Conservation (phyloP, 2,888 invertebrate genomes). For the Melanchra persicariae region DNA sequence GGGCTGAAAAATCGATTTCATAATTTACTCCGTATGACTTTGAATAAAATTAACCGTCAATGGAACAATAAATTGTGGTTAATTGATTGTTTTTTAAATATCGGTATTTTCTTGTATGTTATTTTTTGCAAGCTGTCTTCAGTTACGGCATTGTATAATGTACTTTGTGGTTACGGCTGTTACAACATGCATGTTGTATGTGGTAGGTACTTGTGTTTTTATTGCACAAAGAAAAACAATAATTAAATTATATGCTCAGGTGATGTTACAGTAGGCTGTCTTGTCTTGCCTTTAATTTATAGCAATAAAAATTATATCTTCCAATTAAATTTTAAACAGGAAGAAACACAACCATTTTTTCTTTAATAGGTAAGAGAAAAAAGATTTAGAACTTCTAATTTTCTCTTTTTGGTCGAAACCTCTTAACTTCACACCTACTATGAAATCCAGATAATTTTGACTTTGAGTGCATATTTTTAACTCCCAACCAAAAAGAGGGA, state of each 20-base stretch:
- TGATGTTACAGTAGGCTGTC: neutral
- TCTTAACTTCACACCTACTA: neutral
- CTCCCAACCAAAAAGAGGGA: too few species aligned
- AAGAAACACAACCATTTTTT: too few species aligned
- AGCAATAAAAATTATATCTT: neutral
- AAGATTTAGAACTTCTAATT: too few species aligned
- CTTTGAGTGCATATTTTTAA: too few species aligned
- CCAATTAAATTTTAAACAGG: neutral
- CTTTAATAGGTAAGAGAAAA: neutral
- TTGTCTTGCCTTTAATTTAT: neutral
- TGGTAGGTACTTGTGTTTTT: neutral
- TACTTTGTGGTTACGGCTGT: too few species aligned
- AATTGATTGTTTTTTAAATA: constrained; percentile 38
- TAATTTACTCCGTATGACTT: constrained; percentile 29
- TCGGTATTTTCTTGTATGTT: constrained; percentile 28
- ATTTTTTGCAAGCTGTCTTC: constrained; percentile 5
- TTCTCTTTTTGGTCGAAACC: neutral
- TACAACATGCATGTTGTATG: neutral
- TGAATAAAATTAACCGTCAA: constrained; percentile 47
- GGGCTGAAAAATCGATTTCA: constrained; percentile 15
- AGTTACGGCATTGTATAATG: too few species aligned
- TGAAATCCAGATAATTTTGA: neutral
- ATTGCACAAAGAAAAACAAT: neutral
- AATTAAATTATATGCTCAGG: neutral
- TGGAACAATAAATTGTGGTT: constrained; percentile 37